Evolutionary conservation across 2,113 vertebrate genomes (phyloP).

Genomic region (Mesoclemmys tuberculata): DNA sequence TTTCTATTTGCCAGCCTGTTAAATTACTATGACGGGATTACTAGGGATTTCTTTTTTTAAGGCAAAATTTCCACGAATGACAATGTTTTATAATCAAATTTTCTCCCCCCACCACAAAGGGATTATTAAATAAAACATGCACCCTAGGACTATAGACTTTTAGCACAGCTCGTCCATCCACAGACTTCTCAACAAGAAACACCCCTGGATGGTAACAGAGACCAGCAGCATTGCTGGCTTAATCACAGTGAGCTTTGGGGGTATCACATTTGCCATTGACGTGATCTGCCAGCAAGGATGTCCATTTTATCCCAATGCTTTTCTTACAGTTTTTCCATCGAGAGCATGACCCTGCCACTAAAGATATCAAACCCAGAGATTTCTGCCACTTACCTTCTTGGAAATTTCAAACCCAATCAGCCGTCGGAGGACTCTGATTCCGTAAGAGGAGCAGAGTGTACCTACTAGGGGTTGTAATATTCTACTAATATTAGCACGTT

Average conservation of each 20-base stretch:
- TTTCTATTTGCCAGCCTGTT: not conserved
- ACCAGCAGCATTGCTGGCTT: accelerated
- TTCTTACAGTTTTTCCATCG: accelerated
- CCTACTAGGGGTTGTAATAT: not conserved
- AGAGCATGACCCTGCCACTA: not conserved
- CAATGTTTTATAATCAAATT: not conserved
- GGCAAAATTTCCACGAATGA: not conserved
- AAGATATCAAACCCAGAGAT: not conserved
- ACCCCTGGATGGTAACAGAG: accelerated
- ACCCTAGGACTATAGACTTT: not conserved
- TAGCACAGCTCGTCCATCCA: not conserved
- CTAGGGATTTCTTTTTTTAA: not conserved
- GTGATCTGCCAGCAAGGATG: not conserved
- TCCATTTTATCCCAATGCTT: not conserved
- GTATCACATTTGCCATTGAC: not conserved
- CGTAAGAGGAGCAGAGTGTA: not conserved
- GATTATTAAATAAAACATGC: not conserved
- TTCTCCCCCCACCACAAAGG: not conserved
- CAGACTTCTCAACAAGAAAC: not conserved
- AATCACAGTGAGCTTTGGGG: not conserved
- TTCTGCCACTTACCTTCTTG: slow-evolving; percentile 67
- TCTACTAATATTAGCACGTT: not conserved
- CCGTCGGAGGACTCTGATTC: not conserved
- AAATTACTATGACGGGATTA: accelerated
- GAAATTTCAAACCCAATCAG: not conserved